These are phyloP conservation scores for Epirrita christyi DNA, from an alignment of 2,888 invertebrate species.

Conservation along the genomic window DNA sequence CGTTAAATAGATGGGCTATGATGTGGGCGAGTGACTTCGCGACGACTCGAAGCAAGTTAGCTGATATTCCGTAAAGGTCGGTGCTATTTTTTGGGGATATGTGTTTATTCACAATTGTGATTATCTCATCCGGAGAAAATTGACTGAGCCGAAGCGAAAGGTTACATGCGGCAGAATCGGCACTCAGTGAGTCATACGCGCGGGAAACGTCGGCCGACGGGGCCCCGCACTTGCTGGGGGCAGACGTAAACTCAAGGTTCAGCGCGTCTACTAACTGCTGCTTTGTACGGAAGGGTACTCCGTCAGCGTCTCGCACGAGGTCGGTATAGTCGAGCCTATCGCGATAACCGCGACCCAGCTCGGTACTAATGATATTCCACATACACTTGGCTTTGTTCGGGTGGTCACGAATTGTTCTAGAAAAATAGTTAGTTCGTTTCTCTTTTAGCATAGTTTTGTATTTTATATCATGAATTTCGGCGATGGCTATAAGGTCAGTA, in stretches of 20 bases:
- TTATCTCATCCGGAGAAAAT: slow-evolving; percentile 9
- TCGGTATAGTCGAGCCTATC: too few relatives aligned
- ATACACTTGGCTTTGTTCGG: slow-evolving; percentile 15
- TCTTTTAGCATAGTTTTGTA: slow-evolving; percentile 1
- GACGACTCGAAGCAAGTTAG: background rate
- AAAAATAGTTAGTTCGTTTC: background rate
- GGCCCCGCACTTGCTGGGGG: slow-evolving; percentile 8
- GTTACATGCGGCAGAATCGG: background rate
- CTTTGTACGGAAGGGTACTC: too few relatives aligned
- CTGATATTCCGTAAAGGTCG: slow-evolving; percentile 8
- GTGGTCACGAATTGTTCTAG: background rate
- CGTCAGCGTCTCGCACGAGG: too few relatives aligned
- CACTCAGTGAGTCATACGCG: background rate
- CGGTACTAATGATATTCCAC: slow-evolving; percentile 9
- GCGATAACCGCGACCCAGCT: slow-evolving; percentile 12
- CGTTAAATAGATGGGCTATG: background rate
- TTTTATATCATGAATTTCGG: background rate
- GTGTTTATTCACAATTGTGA: background rate
- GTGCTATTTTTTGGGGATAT: slow-evolving; percentile 12
- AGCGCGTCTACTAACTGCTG: slow-evolving; percentile 4
- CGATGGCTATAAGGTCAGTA: background rate
- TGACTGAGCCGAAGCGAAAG: background rate
- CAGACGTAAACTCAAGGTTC: background rate
- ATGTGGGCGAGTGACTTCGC: too few relatives aligned
- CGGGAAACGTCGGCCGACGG: background rate